phyloP scores from a whole-genome alignment of 2,888 invertebrate species.

The Lordiphosa andalusiaca region DNA sequence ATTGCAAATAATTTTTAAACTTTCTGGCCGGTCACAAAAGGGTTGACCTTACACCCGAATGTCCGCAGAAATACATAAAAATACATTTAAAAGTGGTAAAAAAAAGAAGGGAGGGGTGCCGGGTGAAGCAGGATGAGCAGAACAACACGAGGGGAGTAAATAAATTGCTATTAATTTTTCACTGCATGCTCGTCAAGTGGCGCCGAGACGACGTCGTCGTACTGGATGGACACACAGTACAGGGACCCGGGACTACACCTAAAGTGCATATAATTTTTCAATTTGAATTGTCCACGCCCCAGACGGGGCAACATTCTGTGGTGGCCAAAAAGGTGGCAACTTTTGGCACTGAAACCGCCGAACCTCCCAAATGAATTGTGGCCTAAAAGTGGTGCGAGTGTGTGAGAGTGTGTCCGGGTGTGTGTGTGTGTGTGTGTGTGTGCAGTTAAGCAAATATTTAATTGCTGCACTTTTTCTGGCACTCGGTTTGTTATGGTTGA shows the following conservation, averaged over 20 bases:
- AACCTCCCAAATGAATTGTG: conserved; percentile 70
- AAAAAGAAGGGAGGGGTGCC: conserved; percentile 6
- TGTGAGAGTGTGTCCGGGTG: conserved; percentile 22
- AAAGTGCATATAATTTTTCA: conserved; percentile 80
- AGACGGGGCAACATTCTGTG: conserved; percentile 48
- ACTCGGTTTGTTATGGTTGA: conserved; percentile 43
- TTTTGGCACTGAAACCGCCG: conserved; percentile 30
- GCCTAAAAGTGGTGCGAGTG: conserved; percentile 62
- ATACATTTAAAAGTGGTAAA: conserved; percentile 48
- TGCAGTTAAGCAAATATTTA: conserved; percentile 79
- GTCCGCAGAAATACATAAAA: conserved; percentile 43
- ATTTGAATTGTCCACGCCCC: conserved; percentile 69
- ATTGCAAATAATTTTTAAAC: conserved; percentile 73
- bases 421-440: conserved; percentile 28
- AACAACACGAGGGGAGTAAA: conserved; percentile 52
- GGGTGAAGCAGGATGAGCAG: background rate
- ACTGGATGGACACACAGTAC: conserved; percentile 11
- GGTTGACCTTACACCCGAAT: conserved; percentile 47
- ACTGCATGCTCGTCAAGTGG: conserved; percentile 71
- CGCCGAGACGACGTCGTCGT: conserved; percentile 50
- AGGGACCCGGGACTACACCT: conserved; percentile 54
- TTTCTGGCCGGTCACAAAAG: conserved; percentile 28
- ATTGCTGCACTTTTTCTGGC: conserved; percentile 77
- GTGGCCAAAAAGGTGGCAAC: conserved; percentile 58
- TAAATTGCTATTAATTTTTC: conserved; percentile 80